Conservation (phyloP, 2,888 invertebrate genomes). For the Amiota minor region DNA sequence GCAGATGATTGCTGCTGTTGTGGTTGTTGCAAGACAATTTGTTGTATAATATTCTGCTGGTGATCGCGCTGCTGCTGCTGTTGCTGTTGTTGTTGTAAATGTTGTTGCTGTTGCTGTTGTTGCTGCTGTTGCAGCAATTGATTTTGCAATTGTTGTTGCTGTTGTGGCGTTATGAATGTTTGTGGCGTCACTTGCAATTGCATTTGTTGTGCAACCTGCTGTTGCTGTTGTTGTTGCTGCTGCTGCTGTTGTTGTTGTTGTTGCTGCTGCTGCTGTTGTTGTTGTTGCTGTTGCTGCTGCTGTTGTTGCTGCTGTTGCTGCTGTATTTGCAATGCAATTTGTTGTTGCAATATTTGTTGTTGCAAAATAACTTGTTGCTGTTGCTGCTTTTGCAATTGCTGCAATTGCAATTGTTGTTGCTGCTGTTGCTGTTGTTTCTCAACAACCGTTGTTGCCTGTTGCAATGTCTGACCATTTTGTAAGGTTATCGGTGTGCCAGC, state of each 20-base stretch:
- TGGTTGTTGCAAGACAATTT: slow-evolving; percentile 62
- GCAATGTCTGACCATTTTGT: slow-evolving; percentile 70
- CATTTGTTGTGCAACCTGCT: slow-evolving; percentile 61
- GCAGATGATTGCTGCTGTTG: slow-evolving; percentile 43
- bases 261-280: slow-evolving; percentile 61
- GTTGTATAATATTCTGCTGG: slow-evolving; percentile 73
- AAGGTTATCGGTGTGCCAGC: slow-evolving; percentile 71
- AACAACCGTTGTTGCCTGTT: slow-evolving; percentile 63
- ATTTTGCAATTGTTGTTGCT: slow-evolving; percentile 70
- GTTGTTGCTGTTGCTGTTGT: slow-evolving; percentile 60
- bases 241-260: slow-evolving; percentile 56
- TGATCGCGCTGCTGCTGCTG: slow-evolving; percentile 74
- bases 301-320: slow-evolving; percentile 56
- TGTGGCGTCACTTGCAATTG: slow-evolving; percentile 70
- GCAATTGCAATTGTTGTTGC: slow-evolving; percentile 69
- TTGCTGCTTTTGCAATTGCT: slow-evolving; percentile 66
- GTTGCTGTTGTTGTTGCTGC: slow-evolving; percentile 61
- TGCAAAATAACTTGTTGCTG: slow-evolving; percentile 67
- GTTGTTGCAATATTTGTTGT: slow-evolving; percentile 66
- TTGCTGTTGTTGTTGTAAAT: slow-evolving; percentile 64
- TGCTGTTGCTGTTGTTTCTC: slow-evolving; percentile 70
- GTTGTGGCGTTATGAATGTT: slow-evolving; percentile 75
- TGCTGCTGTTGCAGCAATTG: slow-evolving; percentile 56
- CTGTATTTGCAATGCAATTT: slow-evolving; percentile 61
- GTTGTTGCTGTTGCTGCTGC: slow-evolving; percentile 70